A percentile compares a stretch with the other conserved stretches of the same genome.
Evolutionary conservation across 2,113 vertebrate species (phyloP).

Genomic region (Megaleporinus macrocephalus): DNA sequence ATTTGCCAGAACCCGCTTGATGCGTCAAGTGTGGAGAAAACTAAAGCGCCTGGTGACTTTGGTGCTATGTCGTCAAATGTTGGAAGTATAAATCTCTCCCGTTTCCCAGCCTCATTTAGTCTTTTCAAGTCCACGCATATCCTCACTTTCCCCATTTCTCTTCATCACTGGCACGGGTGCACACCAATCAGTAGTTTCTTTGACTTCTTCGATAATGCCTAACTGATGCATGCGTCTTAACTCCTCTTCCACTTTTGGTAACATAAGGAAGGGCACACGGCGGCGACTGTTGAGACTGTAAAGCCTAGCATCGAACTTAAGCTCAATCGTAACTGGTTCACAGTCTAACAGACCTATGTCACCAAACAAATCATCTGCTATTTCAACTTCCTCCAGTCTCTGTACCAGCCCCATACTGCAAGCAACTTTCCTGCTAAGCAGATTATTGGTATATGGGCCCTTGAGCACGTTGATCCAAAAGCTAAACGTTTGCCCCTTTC

Average conservation of each 20-base stretch:
- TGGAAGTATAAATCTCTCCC: conserved; percentile 14
- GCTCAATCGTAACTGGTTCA: conserved; percentile 7
- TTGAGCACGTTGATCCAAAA: no score
- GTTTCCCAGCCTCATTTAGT: conserved; percentile 17
- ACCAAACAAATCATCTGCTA: no score
- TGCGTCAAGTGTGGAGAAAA: conserved; percentile 34
- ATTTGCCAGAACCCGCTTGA: conserved; percentile 30
- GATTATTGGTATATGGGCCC: no score
- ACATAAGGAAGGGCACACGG: background rate
- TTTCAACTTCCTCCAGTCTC: no score
- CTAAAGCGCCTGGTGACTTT: conserved; percentile 10
- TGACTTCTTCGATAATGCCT: background rate
- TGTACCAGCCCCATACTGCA: no score
- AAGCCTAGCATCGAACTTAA: background rate
- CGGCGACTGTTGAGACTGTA: conserved; percentile 13
- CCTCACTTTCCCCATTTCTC: background rate
- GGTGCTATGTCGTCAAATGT: conserved; percentile 1
- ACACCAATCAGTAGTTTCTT: background rate
- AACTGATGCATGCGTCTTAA: background rate
- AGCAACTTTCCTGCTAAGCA: no score
- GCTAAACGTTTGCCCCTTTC: no score
- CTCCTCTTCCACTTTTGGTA: background rate
- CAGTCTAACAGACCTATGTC: background rate
- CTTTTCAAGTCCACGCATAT: conserved; percentile 22
- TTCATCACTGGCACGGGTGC: background rate